phyloP scores from a whole-genome alignment of 2,888 invertebrate genomes.

The Ischnura elegans region DNA sequence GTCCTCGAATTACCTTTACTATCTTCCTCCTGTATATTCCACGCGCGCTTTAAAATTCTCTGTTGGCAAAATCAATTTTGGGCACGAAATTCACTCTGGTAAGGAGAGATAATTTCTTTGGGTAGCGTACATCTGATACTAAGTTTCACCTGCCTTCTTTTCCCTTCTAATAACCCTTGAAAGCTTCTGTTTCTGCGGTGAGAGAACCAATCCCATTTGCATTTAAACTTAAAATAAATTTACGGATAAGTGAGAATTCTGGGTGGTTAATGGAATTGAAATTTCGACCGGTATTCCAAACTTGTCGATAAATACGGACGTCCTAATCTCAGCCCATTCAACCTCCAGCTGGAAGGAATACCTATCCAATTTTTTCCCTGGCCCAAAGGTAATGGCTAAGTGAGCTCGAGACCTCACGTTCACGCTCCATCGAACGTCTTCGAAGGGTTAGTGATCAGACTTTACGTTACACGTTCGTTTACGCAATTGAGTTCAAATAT shows the following conservation, averaged over 20 bases:
- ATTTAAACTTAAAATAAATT: not conserved
- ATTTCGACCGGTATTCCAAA: not conserved
- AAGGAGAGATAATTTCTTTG: no score
- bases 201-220: not conserved
- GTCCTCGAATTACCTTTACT: no score
- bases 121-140: no score
- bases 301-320: not conserved
- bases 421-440: not conserved
- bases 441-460: not conserved
- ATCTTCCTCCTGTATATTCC: no score
- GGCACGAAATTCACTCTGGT: no score
- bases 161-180: no score
- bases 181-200: not conserved
- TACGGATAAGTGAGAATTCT: not conserved
- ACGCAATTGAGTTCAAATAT: not conserved
- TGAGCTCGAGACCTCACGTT: not conserved
- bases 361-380: not conserved
- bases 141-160: no score
- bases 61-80: no score
- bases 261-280: not conserved
- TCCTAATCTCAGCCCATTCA: not conserved
- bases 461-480: not conserved
- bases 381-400: not conserved
- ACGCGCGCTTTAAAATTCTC: no score
- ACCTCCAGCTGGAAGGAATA: not conserved